These are phyloP conservation scores for Phasia obesa DNA, from an alignment of 2,888 invertebrate genomes.

Conservation along the genomic window DNA sequence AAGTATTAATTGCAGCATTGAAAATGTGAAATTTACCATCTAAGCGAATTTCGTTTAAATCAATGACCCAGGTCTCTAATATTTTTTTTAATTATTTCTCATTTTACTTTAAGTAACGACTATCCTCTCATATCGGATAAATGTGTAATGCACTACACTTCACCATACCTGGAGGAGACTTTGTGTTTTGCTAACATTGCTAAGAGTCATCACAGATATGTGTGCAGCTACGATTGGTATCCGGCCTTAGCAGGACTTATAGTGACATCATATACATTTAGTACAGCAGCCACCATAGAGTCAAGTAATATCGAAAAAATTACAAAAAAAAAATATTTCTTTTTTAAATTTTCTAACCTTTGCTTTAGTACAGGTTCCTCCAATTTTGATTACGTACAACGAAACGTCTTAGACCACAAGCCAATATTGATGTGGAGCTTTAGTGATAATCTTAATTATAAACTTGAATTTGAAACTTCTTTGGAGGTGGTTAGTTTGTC, in stretches of 20 bases:
- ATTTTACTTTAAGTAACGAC: conserved; percentile 77
- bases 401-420: conserved; percentile 85
- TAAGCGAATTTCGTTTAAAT: no score
- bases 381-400: conserved; percentile 83
- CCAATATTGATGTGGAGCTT: conserved; percentile 90
- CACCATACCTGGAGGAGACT: conserved; percentile 81
- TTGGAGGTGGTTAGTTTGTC: conserved; percentile 86
- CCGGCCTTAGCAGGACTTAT: conserved; percentile 87
- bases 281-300: conserved; percentile 82
- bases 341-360: background rate
- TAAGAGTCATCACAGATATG: conserved; percentile 86
- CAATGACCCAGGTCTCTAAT: background rate
- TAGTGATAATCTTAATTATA: conserved; percentile 87
- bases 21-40: no score
- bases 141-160: conserved; percentile 76
- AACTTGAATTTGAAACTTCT: conserved; percentile 87
- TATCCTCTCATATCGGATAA: conserved; percentile 78
- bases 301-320: conserved; percentile 71
- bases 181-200: conserved; percentile 87
- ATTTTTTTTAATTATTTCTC: background rate
- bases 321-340: background rate
- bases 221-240: conserved; percentile 88
- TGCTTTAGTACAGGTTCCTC: conserved; percentile 56
- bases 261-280: conserved; percentile 87
- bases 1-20: no score